Conservation (phyloP, 1,140 invertebrate genomes). For the Drosophila kohkoa region DNA sequence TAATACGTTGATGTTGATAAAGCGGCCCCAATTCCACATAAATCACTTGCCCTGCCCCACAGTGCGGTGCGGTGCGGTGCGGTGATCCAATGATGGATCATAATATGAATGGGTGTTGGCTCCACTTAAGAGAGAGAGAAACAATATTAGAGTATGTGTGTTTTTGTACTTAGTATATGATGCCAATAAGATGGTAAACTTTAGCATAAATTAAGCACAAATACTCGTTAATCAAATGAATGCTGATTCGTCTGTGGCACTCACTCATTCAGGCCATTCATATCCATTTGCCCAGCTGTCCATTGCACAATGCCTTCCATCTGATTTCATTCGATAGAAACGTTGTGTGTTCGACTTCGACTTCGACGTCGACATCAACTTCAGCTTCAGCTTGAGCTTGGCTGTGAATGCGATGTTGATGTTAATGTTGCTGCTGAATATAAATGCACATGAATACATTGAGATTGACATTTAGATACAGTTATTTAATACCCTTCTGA, state of each 20-base stretch:
- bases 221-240: constrained; percentile 81
- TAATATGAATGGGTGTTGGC: constrained; percentile 40
- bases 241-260: constrained; percentile 55
- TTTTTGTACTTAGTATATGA: constrained; percentile 5
- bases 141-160: background rate
- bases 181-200: constrained; percentile 56
- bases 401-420: constrained; percentile 10
- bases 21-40: constrained; percentile 48
- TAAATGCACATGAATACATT: constrained; percentile 79
- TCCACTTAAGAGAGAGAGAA: background rate
- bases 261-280: constrained; percentile 33
- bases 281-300: constrained; percentile 46
- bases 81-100: constrained; percentile 65
- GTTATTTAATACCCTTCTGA: constrained; percentile 65
- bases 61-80: background rate
- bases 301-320: constrained; percentile 28
- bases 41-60: constrained; percentile 52
- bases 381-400: background rate
- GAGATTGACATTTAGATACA: constrained; percentile 79
- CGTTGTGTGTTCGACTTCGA: constrained; percentile 1
- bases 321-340: constrained; percentile 20
- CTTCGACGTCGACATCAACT: background rate
- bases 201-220: constrained; percentile 75
- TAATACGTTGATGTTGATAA: constrained; percentile 68
- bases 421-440: constrained; percentile 42